Evolutionary conservation across 2,888 invertebrate species (phyloP).

Genomic region (Caenorhabditis sp.): DNA sequence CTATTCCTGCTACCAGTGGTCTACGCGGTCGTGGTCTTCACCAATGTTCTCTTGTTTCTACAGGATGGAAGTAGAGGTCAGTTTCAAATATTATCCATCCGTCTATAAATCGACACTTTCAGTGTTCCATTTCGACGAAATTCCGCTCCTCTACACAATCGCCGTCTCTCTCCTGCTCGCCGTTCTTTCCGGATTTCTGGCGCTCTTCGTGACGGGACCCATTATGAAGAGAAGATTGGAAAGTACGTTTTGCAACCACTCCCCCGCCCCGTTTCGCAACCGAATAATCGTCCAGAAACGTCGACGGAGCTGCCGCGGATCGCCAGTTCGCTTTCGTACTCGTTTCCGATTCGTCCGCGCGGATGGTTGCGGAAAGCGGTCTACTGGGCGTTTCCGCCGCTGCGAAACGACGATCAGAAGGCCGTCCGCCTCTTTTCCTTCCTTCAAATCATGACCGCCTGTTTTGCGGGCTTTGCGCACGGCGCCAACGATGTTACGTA

Average conservation of each 20-base stretch:
- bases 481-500: slow-evolving; percentile 98
- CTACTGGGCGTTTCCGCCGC: slow-evolving; percentile 49
- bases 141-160: slow-evolving; percentile 89
- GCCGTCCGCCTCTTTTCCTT: slow-evolving; percentile 87
- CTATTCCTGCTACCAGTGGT: slow-evolving; percentile 90
- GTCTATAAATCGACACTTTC: slow-evolving; percentile 64
- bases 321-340: slow-evolving; percentile 13
- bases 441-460: slow-evolving; percentile 94
- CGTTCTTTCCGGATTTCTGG: slow-evolving; percentile 80
- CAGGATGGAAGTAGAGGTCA: slow-evolving; percentile 87
- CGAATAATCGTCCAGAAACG: background rate
- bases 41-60: slow-evolving; percentile 93
- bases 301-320: slow-evolving; percentile 13
- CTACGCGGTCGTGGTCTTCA: slow-evolving; percentile 91
- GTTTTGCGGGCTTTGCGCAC: slow-evolving; percentile 98
- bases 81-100: slow-evolving; percentile 74
- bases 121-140: slow-evolving; percentile 90
- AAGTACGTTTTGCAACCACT: slow-evolving; percentile 18
- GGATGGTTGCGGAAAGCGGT: slow-evolving; percentile 37
- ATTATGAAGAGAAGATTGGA: slow-evolving; percentile 37
- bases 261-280: background rate
- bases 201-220: slow-evolving; percentile 44
- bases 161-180: slow-evolving; percentile 85
- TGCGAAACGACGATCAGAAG: slow-evolving; percentile 64
- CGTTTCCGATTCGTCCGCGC: slow-evolving; percentile 8